Conservation (phyloP, 1,140 invertebrate species). For the Cyrtorhinus lividipennis region DNA sequence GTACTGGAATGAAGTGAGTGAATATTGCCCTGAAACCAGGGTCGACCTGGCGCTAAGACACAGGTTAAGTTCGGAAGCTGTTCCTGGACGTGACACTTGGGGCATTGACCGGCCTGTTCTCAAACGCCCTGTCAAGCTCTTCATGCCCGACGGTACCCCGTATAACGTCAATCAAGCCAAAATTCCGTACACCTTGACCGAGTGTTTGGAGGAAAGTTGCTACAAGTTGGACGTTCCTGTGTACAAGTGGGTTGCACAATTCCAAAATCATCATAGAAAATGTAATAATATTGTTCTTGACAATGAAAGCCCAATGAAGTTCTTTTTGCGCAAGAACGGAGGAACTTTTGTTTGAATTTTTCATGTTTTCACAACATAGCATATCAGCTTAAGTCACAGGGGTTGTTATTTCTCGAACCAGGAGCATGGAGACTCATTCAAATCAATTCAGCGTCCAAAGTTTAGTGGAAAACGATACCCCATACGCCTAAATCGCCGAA, state of each 20-base stretch:
- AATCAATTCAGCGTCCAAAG: too few species aligned
- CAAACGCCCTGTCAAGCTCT: constrained; percentile 41
- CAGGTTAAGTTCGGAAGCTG: constrained; percentile 33
- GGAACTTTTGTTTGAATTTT: too few species aligned
- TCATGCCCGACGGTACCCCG: constrained; percentile 56
- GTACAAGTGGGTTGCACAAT: constrained; percentile 45
- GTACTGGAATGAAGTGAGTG: constrained; percentile 57
- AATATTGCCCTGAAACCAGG: constrained; percentile 61
- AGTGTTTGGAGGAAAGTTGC: constrained; percentile 42
- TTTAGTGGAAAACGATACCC: too few species aligned
- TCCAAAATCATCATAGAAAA: neutral
- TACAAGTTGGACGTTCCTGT: constrained; percentile 48
- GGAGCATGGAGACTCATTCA: too few species aligned
- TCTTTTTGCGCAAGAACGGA: constrained; percentile 4
- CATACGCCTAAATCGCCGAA: too few species aligned
- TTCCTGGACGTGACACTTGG: constrained; percentile 23
- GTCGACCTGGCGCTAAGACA: constrained; percentile 44
- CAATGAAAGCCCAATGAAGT: neutral
- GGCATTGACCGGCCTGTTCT: constrained; percentile 28
- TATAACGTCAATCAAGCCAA: constrained; percentile 78
- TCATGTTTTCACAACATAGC: too few species aligned
- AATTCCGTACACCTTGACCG: constrained; percentile 55
- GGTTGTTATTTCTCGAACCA: too few species aligned
- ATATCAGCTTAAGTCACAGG: too few species aligned
- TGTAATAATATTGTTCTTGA: neutral